These are phyloP conservation scores for Frieseomelitta varia DNA, from an alignment of 1,140 invertebrate genomes.

Conservation along the genomic window DNA sequence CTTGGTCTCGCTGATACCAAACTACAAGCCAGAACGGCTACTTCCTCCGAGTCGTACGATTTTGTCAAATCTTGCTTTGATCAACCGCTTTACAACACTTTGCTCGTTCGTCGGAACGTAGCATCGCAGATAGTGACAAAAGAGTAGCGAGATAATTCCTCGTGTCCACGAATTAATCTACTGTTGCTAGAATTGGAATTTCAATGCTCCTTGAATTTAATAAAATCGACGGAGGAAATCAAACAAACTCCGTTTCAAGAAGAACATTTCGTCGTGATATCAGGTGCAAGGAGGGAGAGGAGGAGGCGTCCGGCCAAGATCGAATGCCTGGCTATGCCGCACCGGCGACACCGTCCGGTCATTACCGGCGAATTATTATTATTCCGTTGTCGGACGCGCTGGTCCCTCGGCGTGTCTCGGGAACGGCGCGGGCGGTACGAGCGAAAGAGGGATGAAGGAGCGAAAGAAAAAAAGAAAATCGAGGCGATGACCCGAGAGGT, in stretches of 20 bases:
- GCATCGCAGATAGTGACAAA: too few relatives aligned
- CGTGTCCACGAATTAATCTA: too few relatives aligned
- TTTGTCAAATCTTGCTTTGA: background rate
- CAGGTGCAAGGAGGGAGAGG: background rate
- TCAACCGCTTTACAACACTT: background rate
- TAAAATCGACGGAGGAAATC: background rate
- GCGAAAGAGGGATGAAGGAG: background rate
- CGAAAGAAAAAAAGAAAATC: constrained; percentile 9
- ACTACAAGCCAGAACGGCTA: background rate
- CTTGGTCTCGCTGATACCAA: background rate
- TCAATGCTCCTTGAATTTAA: background rate
- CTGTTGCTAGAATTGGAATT: too few relatives aligned
- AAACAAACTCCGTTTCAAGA: background rate
- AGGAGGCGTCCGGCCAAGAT: background rate
- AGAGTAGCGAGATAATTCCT: background rate
- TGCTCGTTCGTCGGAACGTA: background rate
- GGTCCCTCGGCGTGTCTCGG: constrained; percentile 3
- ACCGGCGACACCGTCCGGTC: constrained; percentile 19
- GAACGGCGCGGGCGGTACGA: background rate
- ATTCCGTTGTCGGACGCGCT: constrained; percentile 20
- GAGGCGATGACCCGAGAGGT: constrained; percentile 32
- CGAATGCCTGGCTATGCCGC: background rate
- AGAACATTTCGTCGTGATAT: background rate
- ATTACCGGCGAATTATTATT: constrained; percentile 45
- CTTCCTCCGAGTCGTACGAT: background rate